phyloP scores from a whole-genome alignment of 2,888 invertebrate genomes.

The Sympetrum striolatum region DNA sequence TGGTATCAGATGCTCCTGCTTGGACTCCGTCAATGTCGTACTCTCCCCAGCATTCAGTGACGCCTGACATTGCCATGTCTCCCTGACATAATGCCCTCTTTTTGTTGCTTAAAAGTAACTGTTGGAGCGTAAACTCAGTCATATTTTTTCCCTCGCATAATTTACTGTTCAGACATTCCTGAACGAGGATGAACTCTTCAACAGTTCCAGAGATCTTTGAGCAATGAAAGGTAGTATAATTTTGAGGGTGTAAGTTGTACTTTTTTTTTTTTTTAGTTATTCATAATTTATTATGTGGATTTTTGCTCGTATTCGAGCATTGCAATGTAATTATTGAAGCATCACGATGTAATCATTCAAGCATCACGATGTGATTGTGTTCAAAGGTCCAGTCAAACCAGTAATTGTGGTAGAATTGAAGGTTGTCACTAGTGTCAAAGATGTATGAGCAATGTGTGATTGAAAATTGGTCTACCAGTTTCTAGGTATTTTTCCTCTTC shows the following conservation, averaged over 20 bases:
- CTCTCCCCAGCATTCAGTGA: not conserved
- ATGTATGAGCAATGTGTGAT: not conserved
- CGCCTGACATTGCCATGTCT: constrained; percentile 4
- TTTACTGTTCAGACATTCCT: not conserved
- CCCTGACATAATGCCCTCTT: constrained; percentile 19
- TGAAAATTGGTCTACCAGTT: not conserved
- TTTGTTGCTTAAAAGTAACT: not conserved
- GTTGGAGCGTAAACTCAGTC: not conserved
- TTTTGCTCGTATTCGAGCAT: not conserved
- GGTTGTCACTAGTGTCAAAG: not conserved
- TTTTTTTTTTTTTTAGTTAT: not conserved
- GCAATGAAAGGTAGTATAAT: not conserved
- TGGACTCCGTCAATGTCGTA: constrained; percentile 32
- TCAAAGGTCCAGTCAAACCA: not conserved
- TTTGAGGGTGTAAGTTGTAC: not conserved
- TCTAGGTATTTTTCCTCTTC: not conserved
- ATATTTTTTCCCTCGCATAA: not conserved
- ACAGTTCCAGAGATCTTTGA: not conserved
- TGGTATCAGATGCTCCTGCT: not conserved
- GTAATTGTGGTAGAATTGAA: not conserved
- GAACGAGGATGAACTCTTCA: not conserved
- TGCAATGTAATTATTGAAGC: not conserved
- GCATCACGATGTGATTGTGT: not conserved
- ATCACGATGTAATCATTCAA: not conserved
- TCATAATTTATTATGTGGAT: not conserved